A percentile compares a stretch with the other conserved stretches of the same genome.
Evolutionary conservation across 2,888 invertebrate species (phyloP).

Genomic region (Automeris io): DNA sequence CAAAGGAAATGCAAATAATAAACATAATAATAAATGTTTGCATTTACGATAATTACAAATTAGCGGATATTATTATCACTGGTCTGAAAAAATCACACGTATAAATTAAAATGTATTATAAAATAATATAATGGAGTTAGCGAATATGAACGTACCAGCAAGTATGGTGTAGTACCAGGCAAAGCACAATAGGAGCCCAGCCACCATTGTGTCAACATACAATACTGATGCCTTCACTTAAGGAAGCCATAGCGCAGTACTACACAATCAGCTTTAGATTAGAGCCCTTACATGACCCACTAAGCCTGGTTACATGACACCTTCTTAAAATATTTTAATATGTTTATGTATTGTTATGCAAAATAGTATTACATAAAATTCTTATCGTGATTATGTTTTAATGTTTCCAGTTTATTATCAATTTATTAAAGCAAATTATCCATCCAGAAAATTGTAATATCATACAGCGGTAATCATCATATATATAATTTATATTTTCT

Average conservation of each 20-base stretch:
- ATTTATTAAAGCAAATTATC: no score
- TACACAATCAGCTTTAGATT: slow-evolving; percentile 35
- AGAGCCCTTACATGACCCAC: slow-evolving; percentile 55
- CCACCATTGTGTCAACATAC: slow-evolving; percentile 47
- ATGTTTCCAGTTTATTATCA: no score
- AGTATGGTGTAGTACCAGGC: slow-evolving; percentile 69
- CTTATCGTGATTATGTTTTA: no score
- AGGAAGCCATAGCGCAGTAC: slow-evolving; percentile 43
- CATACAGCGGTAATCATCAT: not conserved
- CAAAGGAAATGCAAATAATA: slow-evolving; percentile 25
- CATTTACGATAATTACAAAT: not conserved
- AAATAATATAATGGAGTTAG: not conserved
- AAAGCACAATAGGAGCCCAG: slow-evolving; percentile 51
- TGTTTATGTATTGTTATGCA: slow-evolving; percentile 16
- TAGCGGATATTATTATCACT: no score
- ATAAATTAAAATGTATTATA: no score
- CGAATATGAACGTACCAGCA: slow-evolving; percentile 40
- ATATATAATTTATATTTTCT: no score
- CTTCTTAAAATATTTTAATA: slow-evolving; percentile 17
- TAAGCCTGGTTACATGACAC: slow-evolving; percentile 38
- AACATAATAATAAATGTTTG: not conserved
- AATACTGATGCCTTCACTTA: slow-evolving; percentile 28
- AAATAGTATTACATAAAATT: slow-evolving; percentile 6
- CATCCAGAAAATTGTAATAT: not conserved
- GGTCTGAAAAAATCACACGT: not conserved